Percentiles rank a stretch among this genome's conserved stretches.
Conservation (phyloP, 2,113 vertebrate genomes). For the Mionectes macconnelli region DNA sequence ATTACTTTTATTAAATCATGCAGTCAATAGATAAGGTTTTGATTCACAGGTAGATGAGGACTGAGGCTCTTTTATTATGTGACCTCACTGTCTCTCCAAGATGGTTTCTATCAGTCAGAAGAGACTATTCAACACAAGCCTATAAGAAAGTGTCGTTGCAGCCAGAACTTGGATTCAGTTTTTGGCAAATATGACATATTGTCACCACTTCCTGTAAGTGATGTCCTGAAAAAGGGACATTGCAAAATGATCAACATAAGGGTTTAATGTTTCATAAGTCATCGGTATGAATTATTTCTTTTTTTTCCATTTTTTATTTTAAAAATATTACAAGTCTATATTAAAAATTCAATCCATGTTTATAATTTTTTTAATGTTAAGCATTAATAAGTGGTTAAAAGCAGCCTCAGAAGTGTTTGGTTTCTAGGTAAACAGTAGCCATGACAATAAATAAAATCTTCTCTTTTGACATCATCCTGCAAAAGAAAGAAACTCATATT, state of each 20-base stretch:
- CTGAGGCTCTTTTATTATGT: neutral
- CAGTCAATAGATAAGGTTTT: neutral
- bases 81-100: neutral
- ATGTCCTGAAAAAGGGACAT: neutral
- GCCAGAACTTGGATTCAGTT: neutral
- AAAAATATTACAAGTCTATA: neutral
- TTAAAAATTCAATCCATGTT: fast-evolving
- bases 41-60: neutral
- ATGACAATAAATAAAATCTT: neutral
- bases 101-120: neutral
- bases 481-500: neutral
- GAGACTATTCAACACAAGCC: neutral
- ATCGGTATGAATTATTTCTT: neutral
- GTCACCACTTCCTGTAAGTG: neutral
- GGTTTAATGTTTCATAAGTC: neutral
- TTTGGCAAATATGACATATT: neutral
- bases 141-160: neutral
- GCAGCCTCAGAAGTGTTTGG: neutral
- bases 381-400: neutral
- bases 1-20: neutral
- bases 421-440: neutral
- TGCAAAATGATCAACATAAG: neutral
- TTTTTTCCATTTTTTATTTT: neutral
- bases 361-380: neutral
- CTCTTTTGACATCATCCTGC: neutral